These are phyloP conservation scores for Onychomys torridus DNA, from an alignment of 2,797 vertebrate genomes.

Conservation along the genomic window DNA sequence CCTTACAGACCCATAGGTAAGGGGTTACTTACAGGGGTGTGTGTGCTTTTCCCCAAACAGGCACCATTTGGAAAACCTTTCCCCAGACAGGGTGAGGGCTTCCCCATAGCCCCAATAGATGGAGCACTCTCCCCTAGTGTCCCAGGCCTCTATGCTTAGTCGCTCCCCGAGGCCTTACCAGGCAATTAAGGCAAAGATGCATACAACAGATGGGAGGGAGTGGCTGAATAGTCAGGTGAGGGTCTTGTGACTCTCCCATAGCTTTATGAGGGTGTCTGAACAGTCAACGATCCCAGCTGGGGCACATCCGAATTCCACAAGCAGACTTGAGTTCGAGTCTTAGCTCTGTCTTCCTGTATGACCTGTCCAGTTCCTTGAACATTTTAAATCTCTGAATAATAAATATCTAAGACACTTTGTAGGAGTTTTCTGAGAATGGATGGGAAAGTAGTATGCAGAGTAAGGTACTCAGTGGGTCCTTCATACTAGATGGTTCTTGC, in stretches of 20 bases:
- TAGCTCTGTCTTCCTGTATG: not conserved
- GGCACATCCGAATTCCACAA: not conserved
- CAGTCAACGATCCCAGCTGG: not conserved
- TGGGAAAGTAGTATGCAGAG: not conserved
- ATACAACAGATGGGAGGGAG: not conserved
- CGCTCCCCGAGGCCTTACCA: not conserved
- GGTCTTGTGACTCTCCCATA: not conserved
- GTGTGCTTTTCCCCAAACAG: not conserved
- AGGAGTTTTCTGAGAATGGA: constrained; percentile 24
- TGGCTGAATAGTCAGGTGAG: not conserved
- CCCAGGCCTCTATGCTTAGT: not conserved
- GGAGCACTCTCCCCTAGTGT: not conserved
- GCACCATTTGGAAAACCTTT: not conserved
- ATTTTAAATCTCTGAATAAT: not conserved
- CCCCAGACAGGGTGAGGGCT: not conserved
- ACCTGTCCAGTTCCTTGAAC: not conserved
- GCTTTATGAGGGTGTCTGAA: not conserved
- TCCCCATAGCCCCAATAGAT: not conserved
- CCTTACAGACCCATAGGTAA: not conserved
- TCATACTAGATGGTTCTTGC: not conserved
- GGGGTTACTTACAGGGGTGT: not conserved
- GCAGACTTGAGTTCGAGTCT: not conserved
- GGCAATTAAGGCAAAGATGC: not conserved
- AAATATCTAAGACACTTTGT: not conserved
- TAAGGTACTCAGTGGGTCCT: not conserved